phyloP scores from a whole-genome alignment of 2,888 invertebrate species.

The Trachelus troglodyta region DNA sequence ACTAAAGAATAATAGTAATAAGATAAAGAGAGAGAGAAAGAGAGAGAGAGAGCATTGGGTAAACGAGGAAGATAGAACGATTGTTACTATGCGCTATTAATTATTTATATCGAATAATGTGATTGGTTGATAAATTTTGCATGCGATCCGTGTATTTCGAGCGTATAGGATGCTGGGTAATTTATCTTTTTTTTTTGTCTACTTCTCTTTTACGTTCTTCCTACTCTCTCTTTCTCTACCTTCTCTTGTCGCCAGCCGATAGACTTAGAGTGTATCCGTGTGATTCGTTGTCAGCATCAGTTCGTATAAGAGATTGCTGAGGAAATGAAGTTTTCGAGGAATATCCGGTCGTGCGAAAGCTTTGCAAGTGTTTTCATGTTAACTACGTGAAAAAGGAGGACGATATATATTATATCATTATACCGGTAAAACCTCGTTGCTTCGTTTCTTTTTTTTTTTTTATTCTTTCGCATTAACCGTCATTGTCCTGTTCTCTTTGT shows the following conservation, averaged over 20 bases:
- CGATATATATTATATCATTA: neutral
- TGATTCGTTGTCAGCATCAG: neutral
- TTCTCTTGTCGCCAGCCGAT: conserved; percentile 3
- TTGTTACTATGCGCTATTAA: conserved; percentile 43
- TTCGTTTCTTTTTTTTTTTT: conserved; percentile 27
- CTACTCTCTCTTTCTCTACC: neutral
- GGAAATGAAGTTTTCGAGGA: neutral
- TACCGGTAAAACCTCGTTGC: conserved; percentile 19
- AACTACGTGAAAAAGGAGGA: neutral
- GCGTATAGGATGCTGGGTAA: neutral
- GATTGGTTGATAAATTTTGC: conserved; percentile 40
- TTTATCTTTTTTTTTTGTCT: neutral
- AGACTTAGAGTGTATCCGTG: neutral
- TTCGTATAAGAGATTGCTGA: neutral
- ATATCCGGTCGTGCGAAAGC: neutral
- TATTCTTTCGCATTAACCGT: conserved; percentile 40
- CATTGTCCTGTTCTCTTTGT: conserved; percentile 49
- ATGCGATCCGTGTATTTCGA: neutral
- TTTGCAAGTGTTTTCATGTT: neutral
- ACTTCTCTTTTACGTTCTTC: neutral
- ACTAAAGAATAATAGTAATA: conserved; percentile 16
- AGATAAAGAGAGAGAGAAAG: conserved; percentile 12
- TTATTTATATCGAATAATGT: conserved; percentile 61
- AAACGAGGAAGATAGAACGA: neutral
- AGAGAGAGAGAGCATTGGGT: conserved; percentile 9